Evolutionary conservation across 2,888 invertebrate genomes (phyloP).

Genomic region (Chelonus formosanus): DNA sequence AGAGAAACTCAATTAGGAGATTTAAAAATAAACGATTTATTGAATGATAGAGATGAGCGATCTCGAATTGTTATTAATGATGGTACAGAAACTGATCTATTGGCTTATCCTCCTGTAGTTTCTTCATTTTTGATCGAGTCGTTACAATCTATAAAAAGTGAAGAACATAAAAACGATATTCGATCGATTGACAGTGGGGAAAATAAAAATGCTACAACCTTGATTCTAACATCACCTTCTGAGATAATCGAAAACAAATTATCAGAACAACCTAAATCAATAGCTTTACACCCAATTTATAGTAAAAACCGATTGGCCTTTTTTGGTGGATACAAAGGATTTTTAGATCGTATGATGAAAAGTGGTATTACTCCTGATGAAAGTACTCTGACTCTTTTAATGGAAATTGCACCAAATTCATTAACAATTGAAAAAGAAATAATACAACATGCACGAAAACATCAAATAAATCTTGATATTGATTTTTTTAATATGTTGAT

Average conservation of each 20-base stretch:
- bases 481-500: slow-evolving; percentile 89
- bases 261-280: neutral
- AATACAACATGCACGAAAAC: slow-evolving; percentile 70
- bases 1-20: slow-evolving; percentile 85
- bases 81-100: slow-evolving; percentile 72
- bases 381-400: slow-evolving; percentile 80
- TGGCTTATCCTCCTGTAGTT: slow-evolving; percentile 66
- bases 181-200: slow-evolving; percentile 56
- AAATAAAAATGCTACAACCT: neutral
- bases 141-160: too few relatives aligned
- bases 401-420: slow-evolving; percentile 76
- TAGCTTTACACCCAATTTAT: slow-evolving; percentile 46
- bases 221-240: too few relatives aligned
- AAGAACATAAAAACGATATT: too few relatives aligned
- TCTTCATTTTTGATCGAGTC: slow-evolving; percentile 66
- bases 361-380: slow-evolving; percentile 77
- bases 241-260: neutral
- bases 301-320: slow-evolving; percentile 76
- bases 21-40: slow-evolving; percentile 46
- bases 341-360: slow-evolving; percentile 77
- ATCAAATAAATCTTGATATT: slow-evolving; percentile 75
- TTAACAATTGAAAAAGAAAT: slow-evolving; percentile 75
- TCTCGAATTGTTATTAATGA: slow-evolving; percentile 40
- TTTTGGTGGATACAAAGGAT: slow-evolving; percentile 81
- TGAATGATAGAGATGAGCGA: slow-evolving; percentile 32